A percentile compares a stretch with the other conserved stretches of the same genome.
These are phyloP conservation scores for Turritopsis dohrnii DNA, from an alignment of 30 jellyfish, hydroid and myxozoan species.

Conservation along the genomic window DNA sequence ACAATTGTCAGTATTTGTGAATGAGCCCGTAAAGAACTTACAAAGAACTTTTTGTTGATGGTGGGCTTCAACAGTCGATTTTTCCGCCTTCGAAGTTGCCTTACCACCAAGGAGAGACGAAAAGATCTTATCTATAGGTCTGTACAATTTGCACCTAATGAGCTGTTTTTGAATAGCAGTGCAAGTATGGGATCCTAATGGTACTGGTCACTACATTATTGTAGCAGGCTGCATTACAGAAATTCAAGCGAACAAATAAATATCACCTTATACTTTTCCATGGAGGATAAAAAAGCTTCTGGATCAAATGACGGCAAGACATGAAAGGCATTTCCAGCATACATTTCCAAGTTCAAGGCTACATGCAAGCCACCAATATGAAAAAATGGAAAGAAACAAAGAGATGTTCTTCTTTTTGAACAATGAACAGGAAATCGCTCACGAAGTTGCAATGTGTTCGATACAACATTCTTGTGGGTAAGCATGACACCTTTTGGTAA, in stretches of 20 bases:
- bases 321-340: conserved; percentile 39
- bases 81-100: too few species aligned
- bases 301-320: conserved; percentile 75
- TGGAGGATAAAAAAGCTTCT: conserved; percentile 39
- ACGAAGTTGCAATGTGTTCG: conserved; percentile 49
- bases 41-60: too few species aligned
- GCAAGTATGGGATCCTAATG: too few species aligned
- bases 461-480: conserved; percentile 52
- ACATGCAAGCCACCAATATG: conserved; percentile 68
- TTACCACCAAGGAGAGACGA: too few species aligned
- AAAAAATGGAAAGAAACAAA: conserved; percentile 60
- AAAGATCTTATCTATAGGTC: too few species aligned
- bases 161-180: too few species aligned
- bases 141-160: too few species aligned
- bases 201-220: too few species aligned
- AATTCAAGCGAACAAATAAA: background rate
- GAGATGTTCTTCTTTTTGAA: background rate
- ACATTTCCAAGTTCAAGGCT: conserved; percentile 30
- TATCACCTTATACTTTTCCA: conserved; percentile 50
- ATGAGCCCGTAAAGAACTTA: too few species aligned
- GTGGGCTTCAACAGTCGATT: too few species aligned
- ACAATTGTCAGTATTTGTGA: too few species aligned
- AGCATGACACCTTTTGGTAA: conserved; percentile 89
- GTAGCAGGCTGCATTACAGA: too few species aligned
- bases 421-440: background rate